phyloP scores from a whole-genome alignment of 2,888 invertebrate species.

The Apeira syringaria region DNA sequence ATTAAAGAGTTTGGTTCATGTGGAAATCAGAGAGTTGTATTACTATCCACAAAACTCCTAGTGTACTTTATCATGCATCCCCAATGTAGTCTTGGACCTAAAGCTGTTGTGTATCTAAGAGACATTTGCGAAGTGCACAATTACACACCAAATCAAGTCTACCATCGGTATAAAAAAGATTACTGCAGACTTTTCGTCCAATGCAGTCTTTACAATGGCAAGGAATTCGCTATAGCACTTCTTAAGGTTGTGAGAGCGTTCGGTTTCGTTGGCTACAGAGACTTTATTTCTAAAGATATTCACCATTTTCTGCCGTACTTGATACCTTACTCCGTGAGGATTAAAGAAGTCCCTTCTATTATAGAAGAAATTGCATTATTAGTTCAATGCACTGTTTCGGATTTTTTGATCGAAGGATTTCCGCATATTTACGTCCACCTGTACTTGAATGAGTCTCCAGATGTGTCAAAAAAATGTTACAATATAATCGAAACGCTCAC shows the following conservation, averaged over 20 bases:
- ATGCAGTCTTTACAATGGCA: conserved; percentile 82
- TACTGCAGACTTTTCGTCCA: conserved; percentile 85
- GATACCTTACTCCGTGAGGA: conserved; percentile 82
- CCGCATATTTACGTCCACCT: conserved; percentile 88
- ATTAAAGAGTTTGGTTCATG: conserved; percentile 78
- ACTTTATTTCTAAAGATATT: conserved; percentile 87
- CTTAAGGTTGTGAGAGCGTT: conserved; percentile 86
- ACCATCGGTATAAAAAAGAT: conserved; percentile 85
- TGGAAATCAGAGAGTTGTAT: conserved; percentile 58
- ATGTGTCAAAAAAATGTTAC: conserved; percentile 84
- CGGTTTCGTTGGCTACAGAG: conserved; percentile 87
- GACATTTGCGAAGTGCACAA: conserved; percentile 82
- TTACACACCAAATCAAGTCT: conserved; percentile 82
- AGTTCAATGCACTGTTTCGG: conserved; percentile 82
- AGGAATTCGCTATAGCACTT: conserved; percentile 83
- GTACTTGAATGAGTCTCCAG: conserved; percentile 85
- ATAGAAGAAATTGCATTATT: conserved; percentile 85
- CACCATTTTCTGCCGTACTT: conserved; percentile 87
- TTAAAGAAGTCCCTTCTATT: conserved; percentile 82
- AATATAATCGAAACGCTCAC: conserved; percentile 85
- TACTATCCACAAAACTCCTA: conserved; percentile 77
- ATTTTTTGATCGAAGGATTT: conserved; percentile 86
- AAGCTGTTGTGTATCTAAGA: conserved; percentile 82
- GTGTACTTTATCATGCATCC: conserved; percentile 86
- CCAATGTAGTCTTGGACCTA: conserved; percentile 80